Percentiles rank a stretch among this genome's conserved stretches.
Evolutionary conservation across 1,140 invertebrate genomes (phyloP).

Genomic region (Brachionus calyciflorus): DNA sequence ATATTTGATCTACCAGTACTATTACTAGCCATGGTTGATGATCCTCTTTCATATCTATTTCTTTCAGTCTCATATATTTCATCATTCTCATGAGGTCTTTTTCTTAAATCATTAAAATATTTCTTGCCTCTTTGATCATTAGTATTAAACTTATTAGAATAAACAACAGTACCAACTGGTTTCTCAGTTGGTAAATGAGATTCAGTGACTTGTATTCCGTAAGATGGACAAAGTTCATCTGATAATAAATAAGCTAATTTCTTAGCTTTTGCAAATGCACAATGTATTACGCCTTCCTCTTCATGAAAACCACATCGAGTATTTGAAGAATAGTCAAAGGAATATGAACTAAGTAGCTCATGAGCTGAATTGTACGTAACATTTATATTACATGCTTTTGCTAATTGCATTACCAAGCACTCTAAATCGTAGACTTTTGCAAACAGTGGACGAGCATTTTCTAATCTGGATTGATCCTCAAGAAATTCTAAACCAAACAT

Average conservation of each 20-base stretch:
- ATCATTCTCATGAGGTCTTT: background rate
- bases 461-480: background rate
- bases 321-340: constrained; percentile 34
- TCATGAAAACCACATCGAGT: constrained; percentile 26
- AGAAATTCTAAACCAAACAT: constrained; percentile 28
- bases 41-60: background rate
- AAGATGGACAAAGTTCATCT: background rate
- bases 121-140: background rate
- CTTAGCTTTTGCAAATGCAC: constrained; percentile 19
- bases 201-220: background rate
- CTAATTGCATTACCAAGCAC: background rate
- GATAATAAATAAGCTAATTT: constrained; percentile 11
- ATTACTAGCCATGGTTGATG: background rate
- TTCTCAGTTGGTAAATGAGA: background rate
- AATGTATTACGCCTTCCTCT: background rate
- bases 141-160: background rate
- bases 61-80: background rate
- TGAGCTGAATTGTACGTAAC: background rate
- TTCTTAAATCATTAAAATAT: background rate
- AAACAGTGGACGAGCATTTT: background rate
- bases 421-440: constrained; percentile 27
- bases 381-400: background rate
- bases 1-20: background rate
- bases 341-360: background rate
- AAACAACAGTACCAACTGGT: background rate